phyloP scores from a whole-genome alignment of 2,888 invertebrate genomes.

The Microctonus hyperodae region DNA sequence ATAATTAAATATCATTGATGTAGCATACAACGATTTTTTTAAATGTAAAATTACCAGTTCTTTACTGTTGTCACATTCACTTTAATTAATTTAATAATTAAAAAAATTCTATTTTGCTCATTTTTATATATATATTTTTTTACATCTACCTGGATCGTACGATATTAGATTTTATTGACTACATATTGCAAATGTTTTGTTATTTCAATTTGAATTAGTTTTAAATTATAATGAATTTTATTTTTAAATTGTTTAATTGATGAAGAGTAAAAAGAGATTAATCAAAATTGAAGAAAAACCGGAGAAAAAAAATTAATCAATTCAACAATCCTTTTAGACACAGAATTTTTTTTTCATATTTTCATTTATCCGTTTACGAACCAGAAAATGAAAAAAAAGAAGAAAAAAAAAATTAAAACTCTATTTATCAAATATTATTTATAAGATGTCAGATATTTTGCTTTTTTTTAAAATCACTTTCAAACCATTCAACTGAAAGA shows the following conservation, averaged over 20 bases:
- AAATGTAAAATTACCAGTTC: slow-evolving; percentile 23
- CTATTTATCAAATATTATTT: slow-evolving; percentile 27
- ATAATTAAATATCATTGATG: slow-evolving; percentile 36
- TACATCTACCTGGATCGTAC: too few species aligned
- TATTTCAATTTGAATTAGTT: neutral
- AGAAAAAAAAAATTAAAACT: slow-evolving; percentile 16
- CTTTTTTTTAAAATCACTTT: slow-evolving; percentile 29
- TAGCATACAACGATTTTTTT: slow-evolving; percentile 40
- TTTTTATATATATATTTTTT: neutral
- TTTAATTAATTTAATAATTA: slow-evolving; percentile 5
- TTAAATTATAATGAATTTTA: neutral
- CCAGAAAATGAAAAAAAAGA: neutral
- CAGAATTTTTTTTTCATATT: too few species aligned
- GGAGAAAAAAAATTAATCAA: neutral
- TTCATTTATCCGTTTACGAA: neutral
- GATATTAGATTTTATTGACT: neutral
- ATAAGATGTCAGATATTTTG: slow-evolving; percentile 22
- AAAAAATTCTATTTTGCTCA: slow-evolving; percentile 18
- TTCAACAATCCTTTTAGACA: neutral
- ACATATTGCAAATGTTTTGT: neutral
- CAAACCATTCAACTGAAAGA: slow-evolving; percentile 41
- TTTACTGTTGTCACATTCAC: slow-evolving; percentile 27
- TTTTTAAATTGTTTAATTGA: neutral
- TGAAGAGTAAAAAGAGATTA: neutral
- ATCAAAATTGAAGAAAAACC: neutral